These are phyloP conservation scores for Calliphora vicina DNA, from an alignment of 1,140 invertebrate species.

Conservation along the genomic window DNA sequence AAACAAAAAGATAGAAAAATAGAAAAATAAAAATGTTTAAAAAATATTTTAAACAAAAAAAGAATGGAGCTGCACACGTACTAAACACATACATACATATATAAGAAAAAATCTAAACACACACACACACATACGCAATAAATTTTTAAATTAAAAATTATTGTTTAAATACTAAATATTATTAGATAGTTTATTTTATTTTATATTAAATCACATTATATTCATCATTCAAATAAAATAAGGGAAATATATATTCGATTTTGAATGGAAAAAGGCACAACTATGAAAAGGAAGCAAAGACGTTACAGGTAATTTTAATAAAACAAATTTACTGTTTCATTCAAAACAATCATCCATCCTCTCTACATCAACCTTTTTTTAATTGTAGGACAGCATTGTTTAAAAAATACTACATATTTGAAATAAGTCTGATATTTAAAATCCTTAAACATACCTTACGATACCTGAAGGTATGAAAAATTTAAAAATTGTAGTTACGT, in stretches of 20 bases:
- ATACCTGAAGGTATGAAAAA: no score
- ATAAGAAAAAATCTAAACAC: neutral
- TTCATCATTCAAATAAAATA: neutral
- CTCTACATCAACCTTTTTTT: no score
- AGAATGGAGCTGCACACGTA: slow-evolving; percentile 3
- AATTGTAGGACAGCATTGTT: no score
- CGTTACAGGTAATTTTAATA: slow-evolving; percentile 63
- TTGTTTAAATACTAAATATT: neutral
- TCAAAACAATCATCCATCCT: no score
- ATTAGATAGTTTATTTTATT: slow-evolving; percentile 14
- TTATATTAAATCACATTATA: no score
- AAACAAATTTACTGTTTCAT: neutral
- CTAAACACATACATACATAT: neutral
- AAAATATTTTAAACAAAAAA: neutral
- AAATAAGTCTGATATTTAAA: no score
- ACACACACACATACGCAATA: neutral
- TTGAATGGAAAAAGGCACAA: slow-evolving; percentile 56
- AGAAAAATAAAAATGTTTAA: neutral
- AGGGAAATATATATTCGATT: neutral
- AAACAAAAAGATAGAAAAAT: no score
- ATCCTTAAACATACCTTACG: no score
- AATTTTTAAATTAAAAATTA: neutral
- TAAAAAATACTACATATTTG: no score
- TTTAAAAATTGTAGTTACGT: no score
- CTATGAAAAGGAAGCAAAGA: slow-evolving; percentile 62